These are phyloP conservation scores for Leucania comma DNA, from an alignment of 2,888 invertebrate species.

Conservation along the genomic window DNA sequence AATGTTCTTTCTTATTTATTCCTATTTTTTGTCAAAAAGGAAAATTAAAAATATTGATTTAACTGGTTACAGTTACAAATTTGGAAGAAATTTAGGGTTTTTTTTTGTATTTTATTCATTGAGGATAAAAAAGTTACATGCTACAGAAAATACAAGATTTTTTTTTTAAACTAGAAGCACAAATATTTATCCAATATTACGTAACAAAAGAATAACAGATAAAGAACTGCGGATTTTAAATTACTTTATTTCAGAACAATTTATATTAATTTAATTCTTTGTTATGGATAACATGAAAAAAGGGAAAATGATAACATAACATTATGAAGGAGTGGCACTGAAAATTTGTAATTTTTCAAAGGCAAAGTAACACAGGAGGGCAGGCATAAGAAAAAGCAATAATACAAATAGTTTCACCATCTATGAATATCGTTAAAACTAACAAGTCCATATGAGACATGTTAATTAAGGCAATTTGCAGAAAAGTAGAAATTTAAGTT, in stretches of 20 bases:
- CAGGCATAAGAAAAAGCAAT: neutral
- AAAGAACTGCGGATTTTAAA: no score
- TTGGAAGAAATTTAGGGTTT: no score
- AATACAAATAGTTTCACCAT: neutral
- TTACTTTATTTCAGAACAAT: no score
- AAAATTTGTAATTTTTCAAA: neutral
- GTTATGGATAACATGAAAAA: neutral
- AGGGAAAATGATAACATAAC: neutral
- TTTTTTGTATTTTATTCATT: no score
- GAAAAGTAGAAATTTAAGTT: constrained; percentile 14
- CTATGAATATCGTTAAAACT: constrained; percentile 5
- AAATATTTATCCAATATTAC: no score
- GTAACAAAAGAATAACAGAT: no score
- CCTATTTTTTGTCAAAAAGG: neutral
- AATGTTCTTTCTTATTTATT: neutral
- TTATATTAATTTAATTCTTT: no score
- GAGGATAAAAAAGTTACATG: no score
- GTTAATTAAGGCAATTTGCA: neutral
- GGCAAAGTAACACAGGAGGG: neutral
- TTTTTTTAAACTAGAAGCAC: no score
- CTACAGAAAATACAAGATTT: no score
- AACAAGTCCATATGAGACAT: neutral
- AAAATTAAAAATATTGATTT: constrained; percentile 1
- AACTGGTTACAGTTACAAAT: neutral
- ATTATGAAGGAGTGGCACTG: neutral